Evolutionary conservation across 1,140 invertebrate genomes (phyloP).

Genomic region (Papilio machaon): DNA sequence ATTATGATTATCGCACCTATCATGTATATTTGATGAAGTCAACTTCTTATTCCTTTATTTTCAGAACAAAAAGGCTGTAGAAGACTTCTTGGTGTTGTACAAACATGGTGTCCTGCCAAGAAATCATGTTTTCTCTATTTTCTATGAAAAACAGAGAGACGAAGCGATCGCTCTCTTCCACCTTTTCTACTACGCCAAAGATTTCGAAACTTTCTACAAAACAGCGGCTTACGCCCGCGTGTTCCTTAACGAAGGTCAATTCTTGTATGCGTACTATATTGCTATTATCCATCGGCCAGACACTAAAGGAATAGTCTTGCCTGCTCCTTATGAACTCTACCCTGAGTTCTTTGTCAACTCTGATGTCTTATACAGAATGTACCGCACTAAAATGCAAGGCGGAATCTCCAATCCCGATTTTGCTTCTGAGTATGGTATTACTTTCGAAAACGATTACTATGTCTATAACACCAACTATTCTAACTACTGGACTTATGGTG

Average conservation of each 20-base stretch:
- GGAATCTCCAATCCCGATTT: constrained; percentile 52
- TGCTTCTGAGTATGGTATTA: constrained; percentile 72
- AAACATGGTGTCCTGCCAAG: constrained; percentile 78
- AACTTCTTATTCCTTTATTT: constrained; percentile 40
- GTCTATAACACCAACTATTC: constrained; percentile 81
- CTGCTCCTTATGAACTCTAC: constrained; percentile 85
- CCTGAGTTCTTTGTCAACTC: constrained; percentile 84
- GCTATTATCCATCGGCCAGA: constrained; percentile 84
- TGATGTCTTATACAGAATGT: constrained; percentile 82
- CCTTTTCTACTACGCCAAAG: constrained; percentile 84
- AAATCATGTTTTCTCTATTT: constrained; percentile 81
- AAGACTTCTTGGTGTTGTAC: constrained; percentile 81
- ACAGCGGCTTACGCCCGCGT: constrained; percentile 84
- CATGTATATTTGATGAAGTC: background rate
- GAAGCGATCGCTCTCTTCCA: constrained; percentile 81
- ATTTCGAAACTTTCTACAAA: constrained; percentile 85
- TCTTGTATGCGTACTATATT: constrained; percentile 83
- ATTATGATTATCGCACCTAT: background rate
- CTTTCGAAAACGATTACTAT: constrained; percentile 72
- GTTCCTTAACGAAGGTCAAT: constrained; percentile 84
- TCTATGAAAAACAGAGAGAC: constrained; percentile 80
- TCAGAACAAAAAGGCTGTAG: constrained; percentile 75
- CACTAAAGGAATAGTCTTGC: constrained; percentile 83
- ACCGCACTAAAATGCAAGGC: constrained; percentile 83
- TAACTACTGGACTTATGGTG: constrained; percentile 76